Evolutionary conservation across 2,113 vertebrate species (phyloP), one percentile per base, ranked within the genome.

Genomic region (Tautogolabrus adspersus): DNA sequence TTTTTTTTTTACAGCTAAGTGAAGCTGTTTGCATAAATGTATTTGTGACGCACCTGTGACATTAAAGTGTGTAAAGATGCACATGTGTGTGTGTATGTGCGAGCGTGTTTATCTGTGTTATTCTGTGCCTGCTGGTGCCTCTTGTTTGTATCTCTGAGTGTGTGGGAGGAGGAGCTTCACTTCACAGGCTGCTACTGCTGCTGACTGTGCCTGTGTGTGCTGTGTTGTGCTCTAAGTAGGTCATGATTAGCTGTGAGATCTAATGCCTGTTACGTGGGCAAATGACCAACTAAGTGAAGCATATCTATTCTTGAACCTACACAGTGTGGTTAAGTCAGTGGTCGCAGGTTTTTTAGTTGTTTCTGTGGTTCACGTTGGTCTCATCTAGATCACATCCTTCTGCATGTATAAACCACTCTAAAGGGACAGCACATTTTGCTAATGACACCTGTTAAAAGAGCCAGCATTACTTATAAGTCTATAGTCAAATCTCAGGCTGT

Each of bases 211-310:
- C 54, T 76, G 23, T 76, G 56, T 77, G 37, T 73, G 30, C 26
- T 34, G 62, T 74, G 72, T 61, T 0, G 21, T 54, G 44, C 60
- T 87, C 55, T 77, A 93, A 92, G 89, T 92, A 89, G 91, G 93
- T 94, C 91, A 93, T 78, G 87, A 85, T 88, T 85, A 86, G 88
- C 87, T 75, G 26, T 38, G 72, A 81, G 78, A 73, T 67, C 40
- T 61, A 81, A 62, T 19, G 37, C 69, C 65, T 23, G 65, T 77
- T 69, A 40, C 59, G 65, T 40, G 71, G 67, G n/a, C 22, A 46
- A 19, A 42, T 4, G 66, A 69, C 40, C 42, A 57, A 16, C 37
- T 37, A 3, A 46, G 44, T 15, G 3, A 7, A 47, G 40, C 67
- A 23, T 37, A 40, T 69, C 10, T 30, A 21, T 37, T 58, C 16